A percentile compares a stretch with the other conserved stretches of the same genome.
Conservation (phyloP, 1,140 invertebrate species). For the Melanaphis sacchari region DNA sequence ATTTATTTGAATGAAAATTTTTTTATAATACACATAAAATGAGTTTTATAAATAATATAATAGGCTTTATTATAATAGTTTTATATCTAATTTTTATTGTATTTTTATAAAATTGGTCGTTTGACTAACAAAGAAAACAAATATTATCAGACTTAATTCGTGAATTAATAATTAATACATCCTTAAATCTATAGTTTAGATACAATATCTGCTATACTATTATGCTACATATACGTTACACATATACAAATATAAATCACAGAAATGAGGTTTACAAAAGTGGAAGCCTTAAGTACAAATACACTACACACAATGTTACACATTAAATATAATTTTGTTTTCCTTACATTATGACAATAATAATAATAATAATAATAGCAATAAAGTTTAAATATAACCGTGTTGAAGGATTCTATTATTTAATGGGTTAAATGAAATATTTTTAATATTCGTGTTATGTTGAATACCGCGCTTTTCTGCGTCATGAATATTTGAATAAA, state of each 20-base stretch:
- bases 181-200: slow-evolving; percentile 37
- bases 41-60: slow-evolving; percentile 2
- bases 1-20: slow-evolving; percentile 9
- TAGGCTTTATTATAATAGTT: slow-evolving; percentile 18
- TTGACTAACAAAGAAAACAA: slow-evolving; percentile 35
- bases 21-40: slow-evolving; percentile 31
- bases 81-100: neutral
- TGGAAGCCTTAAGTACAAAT: slow-evolving; percentile 46
- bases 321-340: neutral
- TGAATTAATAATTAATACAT: slow-evolving; percentile 18
- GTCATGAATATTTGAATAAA: neutral
- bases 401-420: neutral
- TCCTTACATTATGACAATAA: neutral
- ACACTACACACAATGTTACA: slow-evolving; percentile 33
- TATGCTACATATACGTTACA: slow-evolving; percentile 9
- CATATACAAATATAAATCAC: slow-evolving; percentile 45
- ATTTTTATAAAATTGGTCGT: slow-evolving; percentile 46
- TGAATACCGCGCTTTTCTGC: neutral
- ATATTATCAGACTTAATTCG: slow-evolving; percentile 53
- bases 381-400: neutral
- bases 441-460: neutral
- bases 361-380: neutral
- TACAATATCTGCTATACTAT: neutral
- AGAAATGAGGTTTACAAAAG: slow-evolving; percentile 21
- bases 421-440: neutral